phyloP scores from a whole-genome alignment of 2,797 vertebrate genomes.

The Neosilurus mollespiculum region DNA sequence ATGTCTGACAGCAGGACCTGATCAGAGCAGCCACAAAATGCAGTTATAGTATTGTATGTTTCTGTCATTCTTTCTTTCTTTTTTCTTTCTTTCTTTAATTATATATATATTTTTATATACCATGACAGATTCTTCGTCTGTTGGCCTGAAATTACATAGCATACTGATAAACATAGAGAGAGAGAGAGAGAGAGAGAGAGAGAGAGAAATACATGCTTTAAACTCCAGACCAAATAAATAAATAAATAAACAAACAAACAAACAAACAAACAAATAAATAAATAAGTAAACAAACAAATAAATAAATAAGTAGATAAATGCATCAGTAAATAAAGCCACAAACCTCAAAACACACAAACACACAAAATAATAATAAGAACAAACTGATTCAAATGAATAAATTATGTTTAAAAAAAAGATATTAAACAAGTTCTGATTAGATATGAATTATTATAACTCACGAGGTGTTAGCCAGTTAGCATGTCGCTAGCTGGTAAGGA shows the following conservation, averaged over 20 bases:
- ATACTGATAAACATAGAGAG: neutral
- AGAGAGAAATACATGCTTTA: no score
- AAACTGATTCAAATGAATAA: neutral
- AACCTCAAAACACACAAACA: no score
- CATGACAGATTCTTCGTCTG: neutral
- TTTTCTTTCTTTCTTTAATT: neutral
- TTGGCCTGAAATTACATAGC: neutral
- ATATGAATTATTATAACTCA: no score
- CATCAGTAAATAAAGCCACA: no score
- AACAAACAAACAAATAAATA: neutral
- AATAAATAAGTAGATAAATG: no score
- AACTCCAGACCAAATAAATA: neutral
- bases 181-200: no score
- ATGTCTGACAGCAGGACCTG: conserved; percentile 22
- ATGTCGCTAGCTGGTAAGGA: no score
- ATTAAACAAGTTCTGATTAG: no score
- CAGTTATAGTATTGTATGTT: neutral
- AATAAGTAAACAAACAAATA: no score
- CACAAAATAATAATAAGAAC: neutral
- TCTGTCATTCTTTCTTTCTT: no score
- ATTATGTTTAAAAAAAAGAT: no score
- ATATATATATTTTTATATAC: neutral
- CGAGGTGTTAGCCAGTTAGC: no score
- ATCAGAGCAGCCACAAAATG: neutral
- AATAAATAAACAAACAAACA: neutral